Evolutionary conservation across 1,140 invertebrate species (phyloP), one percentile per base, ranked within the genome.

Genomic region (Drosophila malerkotliana): DNA sequence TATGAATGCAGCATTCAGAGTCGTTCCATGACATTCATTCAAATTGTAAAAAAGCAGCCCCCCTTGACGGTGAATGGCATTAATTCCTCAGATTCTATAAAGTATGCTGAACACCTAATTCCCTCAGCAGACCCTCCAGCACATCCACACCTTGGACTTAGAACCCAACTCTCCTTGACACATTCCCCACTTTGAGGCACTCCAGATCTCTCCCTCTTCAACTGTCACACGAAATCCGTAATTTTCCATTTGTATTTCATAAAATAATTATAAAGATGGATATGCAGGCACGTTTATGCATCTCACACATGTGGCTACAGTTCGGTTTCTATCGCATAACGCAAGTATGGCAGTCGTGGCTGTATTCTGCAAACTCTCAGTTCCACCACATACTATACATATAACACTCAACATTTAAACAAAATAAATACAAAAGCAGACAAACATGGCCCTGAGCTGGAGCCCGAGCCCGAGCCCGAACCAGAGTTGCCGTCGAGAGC

Each of bases 371-470:
- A 73, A 64, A 55, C 47, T 62, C 56, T 57, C 68, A 51, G 59
- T 62, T 30, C 45, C 6, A 7, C 26, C 26, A 28, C 26, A 28
- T 21, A 21, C 21, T 21, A 21, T 7, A 28, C 1, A 28, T 7
- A 28, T 6, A 28, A 28, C 6, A 28, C 26, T 67, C 51, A 74
- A 37, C 72, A 80, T 74, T 72, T 69, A 69, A 69, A 69, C 30
- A n/a, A 24, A 69, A 69, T 48, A 57, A 69, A 67, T 68, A 59
- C 51, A 14, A 39, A 61, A 66, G 47, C 58, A 51, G 59, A 49
- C 78, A 76, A 85, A 82, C 88, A 79, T 89, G 83, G 88, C 84
- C 83, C 83, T 89, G 84, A 88, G 21, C 21, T 3, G 21, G 21
- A 21, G 21, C 21, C 21, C 21, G 21, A 2, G 4, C 26, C 26